Conservation (phyloP, 1,140 invertebrate genomes). For the Euglossa dilemma region DNA sequence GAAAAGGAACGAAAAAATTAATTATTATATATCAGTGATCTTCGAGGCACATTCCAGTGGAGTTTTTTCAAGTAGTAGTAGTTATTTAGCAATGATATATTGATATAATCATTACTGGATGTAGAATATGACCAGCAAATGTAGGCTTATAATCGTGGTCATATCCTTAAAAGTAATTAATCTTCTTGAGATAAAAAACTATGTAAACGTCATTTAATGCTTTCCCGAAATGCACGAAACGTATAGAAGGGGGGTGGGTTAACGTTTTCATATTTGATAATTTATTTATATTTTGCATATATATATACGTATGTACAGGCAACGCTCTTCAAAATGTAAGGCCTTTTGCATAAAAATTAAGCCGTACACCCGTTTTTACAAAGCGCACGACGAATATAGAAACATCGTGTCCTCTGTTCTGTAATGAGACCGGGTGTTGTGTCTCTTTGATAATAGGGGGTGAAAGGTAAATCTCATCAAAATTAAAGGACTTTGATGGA, state of each 20-base stretch:
- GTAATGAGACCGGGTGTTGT: conserved; percentile 18
- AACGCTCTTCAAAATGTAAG: conserved; percentile 71
- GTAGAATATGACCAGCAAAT: conserved; percentile 55
- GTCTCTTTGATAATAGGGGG: conserved; percentile 33
- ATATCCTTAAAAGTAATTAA: conserved; percentile 77
- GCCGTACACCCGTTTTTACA: conserved; percentile 70
- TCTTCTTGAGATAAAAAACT: conserved; percentile 78
- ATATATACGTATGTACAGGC: conserved; percentile 60
- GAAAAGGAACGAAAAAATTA: conserved; percentile 5
- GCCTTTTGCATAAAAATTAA: conserved; percentile 81
- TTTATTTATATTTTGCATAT: conserved; percentile 74
- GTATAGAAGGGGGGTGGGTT: conserved; percentile 85
- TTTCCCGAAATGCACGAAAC: conserved; percentile 87
- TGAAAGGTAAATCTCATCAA: conserved; percentile 47
- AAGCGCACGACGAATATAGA: conserved; percentile 58
- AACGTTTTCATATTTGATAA: conserved; percentile 81
- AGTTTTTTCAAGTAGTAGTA: conserved; percentile 76
- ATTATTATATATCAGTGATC: background rate
- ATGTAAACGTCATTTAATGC: conserved; percentile 82
- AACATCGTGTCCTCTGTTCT: conserved; percentile 62
- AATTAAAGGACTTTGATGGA: conserved; percentile 49
- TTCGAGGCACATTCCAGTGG: conserved; percentile 77
- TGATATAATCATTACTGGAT: conserved; percentile 62
- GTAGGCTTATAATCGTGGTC: conserved; percentile 65
- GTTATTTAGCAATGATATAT: conserved; percentile 76